Conservation (phyloP, 2,888 invertebrate species). For the Cephonodes hylas region DNA sequence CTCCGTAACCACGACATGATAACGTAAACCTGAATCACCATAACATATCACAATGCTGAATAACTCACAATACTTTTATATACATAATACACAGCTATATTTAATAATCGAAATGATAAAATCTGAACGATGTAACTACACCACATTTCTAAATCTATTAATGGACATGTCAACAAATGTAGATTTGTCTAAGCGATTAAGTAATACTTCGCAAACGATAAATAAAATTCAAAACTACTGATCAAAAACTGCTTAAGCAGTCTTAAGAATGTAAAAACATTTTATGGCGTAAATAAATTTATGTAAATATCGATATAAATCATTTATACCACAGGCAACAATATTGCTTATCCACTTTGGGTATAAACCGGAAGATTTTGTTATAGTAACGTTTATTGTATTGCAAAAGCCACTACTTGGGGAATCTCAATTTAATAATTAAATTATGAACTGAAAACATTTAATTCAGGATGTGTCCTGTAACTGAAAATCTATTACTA, state of each 20-base stretch:
- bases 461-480: not conserved
- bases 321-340: not conserved
- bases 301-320: not conserved
- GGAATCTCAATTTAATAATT: not conserved
- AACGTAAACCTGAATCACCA: conserved; percentile 10
- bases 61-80: not conserved
- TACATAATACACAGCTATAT: not conserved
- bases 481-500: not conserved
- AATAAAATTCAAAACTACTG: not conserved
- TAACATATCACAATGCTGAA: conserved; percentile 8
- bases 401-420: not conserved
- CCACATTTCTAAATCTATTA: not conserved
- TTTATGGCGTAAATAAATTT: not conserved
- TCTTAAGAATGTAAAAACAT: not conserved
- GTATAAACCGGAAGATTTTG: not conserved
- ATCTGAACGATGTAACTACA: not conserved
- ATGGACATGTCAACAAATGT: not conserved
- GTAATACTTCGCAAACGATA: not conserved
- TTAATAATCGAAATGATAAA: conserved; percentile 2
- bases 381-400: not conserved
- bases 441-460: no score
- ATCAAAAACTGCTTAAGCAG: not conserved
- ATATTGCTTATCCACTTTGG: not conserved
- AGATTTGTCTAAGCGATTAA: conserved; percentile 1
- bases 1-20: conserved; percentile 10